Base-by-base conservation (phyloP, 1,140 invertebrate species). In the Heliconius melpomene region DNA sequence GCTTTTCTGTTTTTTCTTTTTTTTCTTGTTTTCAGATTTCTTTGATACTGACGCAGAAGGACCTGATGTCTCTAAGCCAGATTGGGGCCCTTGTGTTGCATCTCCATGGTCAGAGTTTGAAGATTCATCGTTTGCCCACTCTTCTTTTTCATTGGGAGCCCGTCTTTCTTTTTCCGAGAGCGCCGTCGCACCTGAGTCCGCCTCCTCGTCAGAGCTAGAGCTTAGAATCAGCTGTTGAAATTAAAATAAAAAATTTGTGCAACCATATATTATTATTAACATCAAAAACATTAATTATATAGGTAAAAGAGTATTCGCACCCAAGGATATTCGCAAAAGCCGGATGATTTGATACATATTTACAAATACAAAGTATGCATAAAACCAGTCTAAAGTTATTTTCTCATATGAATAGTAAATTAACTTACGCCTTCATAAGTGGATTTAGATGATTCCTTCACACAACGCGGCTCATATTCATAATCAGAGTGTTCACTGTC, bases 1-100 rank as follows among this genome's bases (percentile, higher is more conserved):
- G 77, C 81, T 79, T 78, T 77, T 83, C 38, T 80, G 16, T 78
- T 83, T 84, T 66, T 84, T 82, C 70, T 73, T 80, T 38, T 76
- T 81, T 32, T 84, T 20, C 75, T 77, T 76, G 5, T 46, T 46
- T 80, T 85, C 26, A 20, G 78, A 40, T 74, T 77, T 71, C 80
- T 79, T 54, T 46, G 66, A 36, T 36, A 73, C 57, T n/a, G 54
- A 18, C 1, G 26, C 26, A 13, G 60, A 66, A 26, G 60, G 11
- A 26, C 26, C 23, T 29, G 60, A 23, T 26, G 54, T 60, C n/a
- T 1, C 50, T 52, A 52, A 52, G 8, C 54, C 54, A 23, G 26
- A 23, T 66, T 57, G 18, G 9, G 54, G 8, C 9, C 8, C n/a
- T 7, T 57, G n/a, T 23, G 20, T 20, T 23, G 20, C 50, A 18